These are phyloP conservation scores for Cephus cinctus DNA, from an alignment of 1,140 invertebrate genomes.

Conservation along the genomic window DNA sequence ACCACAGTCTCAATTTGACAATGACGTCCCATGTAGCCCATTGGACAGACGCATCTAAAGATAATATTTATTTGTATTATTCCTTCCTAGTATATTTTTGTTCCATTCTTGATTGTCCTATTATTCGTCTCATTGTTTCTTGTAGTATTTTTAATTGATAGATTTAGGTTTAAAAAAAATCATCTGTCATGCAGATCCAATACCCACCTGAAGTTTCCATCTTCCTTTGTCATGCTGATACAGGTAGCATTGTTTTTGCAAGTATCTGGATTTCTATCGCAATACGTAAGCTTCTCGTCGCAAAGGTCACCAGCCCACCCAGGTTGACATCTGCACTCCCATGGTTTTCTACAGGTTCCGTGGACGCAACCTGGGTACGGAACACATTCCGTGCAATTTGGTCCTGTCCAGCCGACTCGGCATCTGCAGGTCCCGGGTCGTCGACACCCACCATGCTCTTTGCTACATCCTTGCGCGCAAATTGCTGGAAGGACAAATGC, in stretches of 20 bases:
- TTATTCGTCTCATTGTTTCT: too few species aligned
- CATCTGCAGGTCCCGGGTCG: constrained; percentile 78
- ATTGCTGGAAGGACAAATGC: constrained; percentile 63
- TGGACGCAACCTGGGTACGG: constrained; percentile 84
- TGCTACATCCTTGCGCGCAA: constrained; percentile 78
- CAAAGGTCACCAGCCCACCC: constrained; percentile 89
- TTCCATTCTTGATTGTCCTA: background rate
- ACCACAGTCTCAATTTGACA: constrained; percentile 46
- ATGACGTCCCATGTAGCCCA: constrained; percentile 48
- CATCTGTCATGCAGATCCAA: background rate
- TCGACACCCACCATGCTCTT: constrained; percentile 80
- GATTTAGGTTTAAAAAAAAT: too few species aligned
- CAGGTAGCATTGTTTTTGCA: constrained; percentile 81
- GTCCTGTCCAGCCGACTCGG: constrained; percentile 83
- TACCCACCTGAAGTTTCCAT: constrained; percentile 70
- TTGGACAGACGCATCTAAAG: constrained; percentile 44
- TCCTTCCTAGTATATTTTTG: background rate
- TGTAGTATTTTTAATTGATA: too few species aligned
- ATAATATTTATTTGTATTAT: background rate
- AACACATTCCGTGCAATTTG: constrained; percentile 78
- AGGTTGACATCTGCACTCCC: constrained; percentile 82
- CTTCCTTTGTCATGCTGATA: constrained; percentile 70
- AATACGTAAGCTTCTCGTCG: constrained; percentile 80
- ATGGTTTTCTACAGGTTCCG: constrained; percentile 80
- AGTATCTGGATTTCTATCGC: constrained; percentile 66